These are phyloP conservation scores for Antheraea yamamai DNA, from an alignment of 2,888 invertebrate genomes.

Conservation along the genomic window DNA sequence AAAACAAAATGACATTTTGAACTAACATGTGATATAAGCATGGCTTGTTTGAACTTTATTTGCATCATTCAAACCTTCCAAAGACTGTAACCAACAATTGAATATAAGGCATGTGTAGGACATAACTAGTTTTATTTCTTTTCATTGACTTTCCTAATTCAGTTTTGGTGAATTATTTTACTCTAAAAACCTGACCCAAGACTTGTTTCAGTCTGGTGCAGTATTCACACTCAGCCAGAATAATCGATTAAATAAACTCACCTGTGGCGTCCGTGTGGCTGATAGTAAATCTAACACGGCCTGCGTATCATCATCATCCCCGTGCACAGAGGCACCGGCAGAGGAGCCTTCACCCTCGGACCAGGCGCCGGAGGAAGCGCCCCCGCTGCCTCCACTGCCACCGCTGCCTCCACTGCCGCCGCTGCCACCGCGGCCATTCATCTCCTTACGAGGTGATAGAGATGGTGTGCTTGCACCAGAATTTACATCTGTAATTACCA, in stretches of 20 bases:
- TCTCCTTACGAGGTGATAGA: conserved; percentile 86
- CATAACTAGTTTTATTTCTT: no score
- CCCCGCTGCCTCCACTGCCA: conserved; percentile 74
- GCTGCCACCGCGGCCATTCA: conserved; percentile 77
- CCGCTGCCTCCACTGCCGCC: conserved; percentile 67
- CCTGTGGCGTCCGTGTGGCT: conserved; percentile 88
- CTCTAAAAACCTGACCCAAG: no score
- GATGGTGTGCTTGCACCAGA: conserved; percentile 83
- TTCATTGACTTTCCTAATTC: no score
- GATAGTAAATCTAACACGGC: conserved; percentile 87
- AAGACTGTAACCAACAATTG: no score
- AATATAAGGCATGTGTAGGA: no score
- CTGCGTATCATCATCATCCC: conserved; percentile 88
- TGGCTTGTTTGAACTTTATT: no score
- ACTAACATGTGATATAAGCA: no score
- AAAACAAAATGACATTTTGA: no score
- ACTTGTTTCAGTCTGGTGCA: not conserved
- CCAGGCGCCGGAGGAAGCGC: conserved; percentile 85
- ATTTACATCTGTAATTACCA: conserved; percentile 56
- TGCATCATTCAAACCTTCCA: no score
- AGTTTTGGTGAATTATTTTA: no score
- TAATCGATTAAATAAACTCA: conserved; percentile 38
- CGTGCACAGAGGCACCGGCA: conserved; percentile 87
- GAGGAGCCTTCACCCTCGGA: conserved; percentile 90
- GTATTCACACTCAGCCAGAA: not conserved